A percentile compares a stretch with the other conserved stretches of the same genome.
phyloP scores from a whole-genome alignment of 2,113 vertebrate species.

The Psilopsiagon aymara region DNA sequence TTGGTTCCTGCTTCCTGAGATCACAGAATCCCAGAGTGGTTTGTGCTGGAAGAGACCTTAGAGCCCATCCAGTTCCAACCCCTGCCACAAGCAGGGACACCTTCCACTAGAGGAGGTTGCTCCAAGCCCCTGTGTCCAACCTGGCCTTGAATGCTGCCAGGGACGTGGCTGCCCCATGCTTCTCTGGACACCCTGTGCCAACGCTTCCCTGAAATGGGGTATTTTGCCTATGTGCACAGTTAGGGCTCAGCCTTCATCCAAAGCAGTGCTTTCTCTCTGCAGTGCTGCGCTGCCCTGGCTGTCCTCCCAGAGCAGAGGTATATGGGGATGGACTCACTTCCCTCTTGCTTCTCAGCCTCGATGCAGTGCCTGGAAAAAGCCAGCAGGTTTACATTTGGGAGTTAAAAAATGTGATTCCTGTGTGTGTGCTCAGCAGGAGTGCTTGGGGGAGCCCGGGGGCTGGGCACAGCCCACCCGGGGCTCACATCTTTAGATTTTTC shows the following conservation, averaged over 20 bases:
- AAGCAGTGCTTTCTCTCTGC: not conserved
- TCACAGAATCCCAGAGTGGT: not conserved
- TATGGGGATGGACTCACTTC: accelerated
- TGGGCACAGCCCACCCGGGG: accelerated
- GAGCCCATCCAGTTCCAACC: not conserved
- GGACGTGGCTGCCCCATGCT: not conserved
- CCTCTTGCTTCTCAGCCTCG: not conserved
- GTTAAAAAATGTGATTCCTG: not conserved
- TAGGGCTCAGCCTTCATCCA: not conserved
- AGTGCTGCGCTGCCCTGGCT: not conserved
- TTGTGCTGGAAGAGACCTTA: not conserved
- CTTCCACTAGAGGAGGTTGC: not conserved
- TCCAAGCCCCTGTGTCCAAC: not conserved
- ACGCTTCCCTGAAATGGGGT: not conserved
- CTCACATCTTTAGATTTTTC: not conserved
- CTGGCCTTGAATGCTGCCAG: not conserved
- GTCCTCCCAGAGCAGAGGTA: accelerated
- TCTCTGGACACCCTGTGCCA: not conserved
- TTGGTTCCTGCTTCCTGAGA: not conserved
- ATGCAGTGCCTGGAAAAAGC: not conserved
- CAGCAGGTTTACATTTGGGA: not conserved
- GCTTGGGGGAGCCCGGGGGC: accelerated
- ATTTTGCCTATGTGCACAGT: not conserved
- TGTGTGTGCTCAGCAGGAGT: not conserved
- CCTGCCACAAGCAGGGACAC: not conserved